Percentiles rank a stretch among this genome's conserved stretches.
phyloP scores from a whole-genome alignment of 64 coral and sea anemone genomes.

The Montipora capricornis region DNA sequence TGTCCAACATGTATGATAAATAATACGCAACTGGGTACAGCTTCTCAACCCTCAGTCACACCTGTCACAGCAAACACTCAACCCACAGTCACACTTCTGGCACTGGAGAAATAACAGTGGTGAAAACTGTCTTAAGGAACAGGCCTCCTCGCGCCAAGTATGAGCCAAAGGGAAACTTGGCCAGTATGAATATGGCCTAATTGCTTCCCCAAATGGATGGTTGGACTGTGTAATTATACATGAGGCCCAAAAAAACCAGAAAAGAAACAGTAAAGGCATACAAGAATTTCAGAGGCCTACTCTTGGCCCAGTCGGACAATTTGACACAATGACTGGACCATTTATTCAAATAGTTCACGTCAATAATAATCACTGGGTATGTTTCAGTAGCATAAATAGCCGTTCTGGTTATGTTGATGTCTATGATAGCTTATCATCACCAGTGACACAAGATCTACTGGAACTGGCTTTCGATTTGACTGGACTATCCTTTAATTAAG shows the following conservation, averaged over 20 bases:
- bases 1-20: no score
- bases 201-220: constrained; percentile 12
- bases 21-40: no score
- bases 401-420: constrained; percentile 56
- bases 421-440: constrained; percentile 56
- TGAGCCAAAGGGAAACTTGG: constrained; percentile 44
- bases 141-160: constrained; percentile 37
- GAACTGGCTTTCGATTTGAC: constrained; percentile 45
- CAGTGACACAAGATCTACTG: constrained; percentile 41
- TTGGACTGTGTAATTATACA: neutral
- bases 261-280: neutral
- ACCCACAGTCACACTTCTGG: neutral
- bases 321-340: neutral
- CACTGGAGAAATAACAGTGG: constrained; percentile 21
- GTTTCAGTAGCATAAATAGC: constrained; percentile 25
- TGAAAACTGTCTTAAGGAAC: constrained; percentile 37
- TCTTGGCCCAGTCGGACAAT: constrained; percentile 4
- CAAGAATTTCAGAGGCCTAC: constrained; percentile 23
- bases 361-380: constrained; percentile 35
- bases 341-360: neutral
- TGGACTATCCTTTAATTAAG: constrained; percentile 44
- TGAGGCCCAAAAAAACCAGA: neutral
- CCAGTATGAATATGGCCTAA: constrained; percentile 44
- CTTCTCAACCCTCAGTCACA: no score
- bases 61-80: no score